Conservation (phyloP, 1,140 invertebrate species). For the Meloidogyne hapla region DNA sequence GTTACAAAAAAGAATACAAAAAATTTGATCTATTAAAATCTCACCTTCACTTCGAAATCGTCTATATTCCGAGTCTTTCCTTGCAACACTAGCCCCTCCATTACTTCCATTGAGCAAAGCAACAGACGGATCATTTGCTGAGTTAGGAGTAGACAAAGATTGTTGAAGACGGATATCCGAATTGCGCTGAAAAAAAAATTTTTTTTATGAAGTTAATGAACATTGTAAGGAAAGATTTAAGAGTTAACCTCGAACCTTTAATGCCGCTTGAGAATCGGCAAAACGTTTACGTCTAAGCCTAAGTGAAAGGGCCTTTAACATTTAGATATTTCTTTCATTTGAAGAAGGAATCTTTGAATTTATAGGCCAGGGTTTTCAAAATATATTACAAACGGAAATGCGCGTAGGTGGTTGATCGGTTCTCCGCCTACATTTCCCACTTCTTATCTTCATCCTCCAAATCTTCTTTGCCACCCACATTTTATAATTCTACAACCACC, state of each 20-base stretch:
- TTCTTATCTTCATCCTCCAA: not conserved
- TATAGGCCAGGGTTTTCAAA: not conserved
- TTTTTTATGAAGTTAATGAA: not conserved
- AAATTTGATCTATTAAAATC: too few species aligned
- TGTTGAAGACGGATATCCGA: conserved; percentile 51
- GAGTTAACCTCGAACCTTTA: not conserved
- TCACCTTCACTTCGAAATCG: conserved; percentile 62
- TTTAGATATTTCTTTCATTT: not conserved
- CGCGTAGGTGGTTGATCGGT: not conserved
- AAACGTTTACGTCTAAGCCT: conserved; percentile 11
- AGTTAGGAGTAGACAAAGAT: conserved; percentile 57
- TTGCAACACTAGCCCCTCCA: conserved; percentile 2
- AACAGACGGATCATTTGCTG: conserved; percentile 32
- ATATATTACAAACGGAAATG: not conserved
- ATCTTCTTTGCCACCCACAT: not conserved
- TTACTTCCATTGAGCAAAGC: conserved; percentile 8
- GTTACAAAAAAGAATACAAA: not conserved
- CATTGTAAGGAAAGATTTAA: not conserved
- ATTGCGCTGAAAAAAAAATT: conserved; percentile 34
- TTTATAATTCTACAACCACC: not conserved
- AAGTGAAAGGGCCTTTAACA: conserved; percentile 18
- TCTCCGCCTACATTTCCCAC: not conserved
- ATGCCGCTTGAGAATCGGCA: not conserved
- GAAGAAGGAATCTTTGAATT: not conserved
- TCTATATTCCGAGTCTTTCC: conserved; percentile 61